These are phyloP conservation scores for Nothocercus julius DNA, from an alignment of 2,113 vertebrate genomes.

Conservation along the genomic window DNA sequence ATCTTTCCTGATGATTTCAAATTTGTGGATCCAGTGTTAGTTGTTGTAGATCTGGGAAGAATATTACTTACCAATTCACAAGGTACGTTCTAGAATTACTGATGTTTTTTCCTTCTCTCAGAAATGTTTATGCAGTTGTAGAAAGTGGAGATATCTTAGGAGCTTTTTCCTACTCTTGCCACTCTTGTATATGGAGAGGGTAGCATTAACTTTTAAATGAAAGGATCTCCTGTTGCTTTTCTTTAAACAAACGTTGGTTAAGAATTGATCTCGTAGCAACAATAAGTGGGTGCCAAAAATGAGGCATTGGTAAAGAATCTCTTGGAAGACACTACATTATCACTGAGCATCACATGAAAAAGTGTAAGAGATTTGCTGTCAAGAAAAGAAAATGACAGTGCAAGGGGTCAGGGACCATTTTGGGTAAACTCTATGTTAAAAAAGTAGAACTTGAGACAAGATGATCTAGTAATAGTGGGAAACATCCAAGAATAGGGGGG, in stretches of 20 bases:
- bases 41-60: constrained; percentile 94
- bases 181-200: background rate
- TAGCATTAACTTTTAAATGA: background rate
- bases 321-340: background rate
- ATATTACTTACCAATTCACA: constrained; percentile 94
- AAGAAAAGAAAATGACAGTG: background rate
- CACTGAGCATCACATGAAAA: background rate
- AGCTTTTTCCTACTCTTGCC: background rate
- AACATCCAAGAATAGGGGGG: background rate
- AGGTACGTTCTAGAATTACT: constrained; percentile 78
- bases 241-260: background rate
- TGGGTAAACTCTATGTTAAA: background rate
- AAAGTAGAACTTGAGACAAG: background rate
- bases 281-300: background rate
- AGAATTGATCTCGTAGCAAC: background rate
- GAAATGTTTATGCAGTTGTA: background rate
- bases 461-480: background rate
- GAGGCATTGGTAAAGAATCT: background rate
- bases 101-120: background rate
- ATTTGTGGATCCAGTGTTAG: constrained; percentile 89
- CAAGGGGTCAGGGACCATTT: background rate
- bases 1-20: constrained; percentile 98
- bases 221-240: background rate
- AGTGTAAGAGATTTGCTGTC: background rate
- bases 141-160: background rate